Evolutionary conservation across 1,140 invertebrate species (phyloP).

Genomic region (Cotesia typhae): DNA sequence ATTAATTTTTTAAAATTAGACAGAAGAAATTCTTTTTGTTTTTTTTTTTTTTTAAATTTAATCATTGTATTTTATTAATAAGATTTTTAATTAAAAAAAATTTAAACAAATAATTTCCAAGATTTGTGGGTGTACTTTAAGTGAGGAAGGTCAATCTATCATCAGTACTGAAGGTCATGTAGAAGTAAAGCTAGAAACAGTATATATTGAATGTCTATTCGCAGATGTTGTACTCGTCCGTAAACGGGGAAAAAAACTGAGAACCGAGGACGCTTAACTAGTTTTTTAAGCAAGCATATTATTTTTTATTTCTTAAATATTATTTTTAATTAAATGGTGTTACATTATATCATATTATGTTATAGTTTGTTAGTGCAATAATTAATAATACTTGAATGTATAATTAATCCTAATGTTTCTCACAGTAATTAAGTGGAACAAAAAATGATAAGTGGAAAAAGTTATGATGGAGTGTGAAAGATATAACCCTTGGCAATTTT

Average conservation of each 20-base stretch:
- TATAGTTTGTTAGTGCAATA: too few relatives aligned
- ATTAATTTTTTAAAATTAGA: too few relatives aligned
- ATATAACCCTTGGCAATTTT: too few relatives aligned
- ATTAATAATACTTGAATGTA: neutral
- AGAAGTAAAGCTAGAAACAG: neutral
- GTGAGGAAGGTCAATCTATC: conserved; percentile 14
- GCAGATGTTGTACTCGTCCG: conserved; percentile 8
- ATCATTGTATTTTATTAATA: neutral
- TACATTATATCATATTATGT: neutral
- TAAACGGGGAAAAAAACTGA: conserved; percentile 42
- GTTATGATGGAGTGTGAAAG: neutral
- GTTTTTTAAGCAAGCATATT: too few relatives aligned
- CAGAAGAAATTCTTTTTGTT: too few relatives aligned
- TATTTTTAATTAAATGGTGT: neutral
- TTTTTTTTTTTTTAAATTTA: too few relatives aligned
- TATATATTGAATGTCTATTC: neutral
- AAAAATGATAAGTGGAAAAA: neutral
- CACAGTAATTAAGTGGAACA: neutral
- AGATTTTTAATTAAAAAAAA: conserved; percentile 4
- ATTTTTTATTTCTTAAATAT: neutral
- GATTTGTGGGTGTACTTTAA: conserved; percentile 14
- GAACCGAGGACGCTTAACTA: conserved; percentile 42
- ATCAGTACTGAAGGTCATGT: neutral
- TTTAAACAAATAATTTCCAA: neutral
- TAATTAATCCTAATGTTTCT: conserved; percentile 6